Conservation (phyloP, 2,797 vertebrate species). For the Oryzias dopingdopingensis region DNA sequence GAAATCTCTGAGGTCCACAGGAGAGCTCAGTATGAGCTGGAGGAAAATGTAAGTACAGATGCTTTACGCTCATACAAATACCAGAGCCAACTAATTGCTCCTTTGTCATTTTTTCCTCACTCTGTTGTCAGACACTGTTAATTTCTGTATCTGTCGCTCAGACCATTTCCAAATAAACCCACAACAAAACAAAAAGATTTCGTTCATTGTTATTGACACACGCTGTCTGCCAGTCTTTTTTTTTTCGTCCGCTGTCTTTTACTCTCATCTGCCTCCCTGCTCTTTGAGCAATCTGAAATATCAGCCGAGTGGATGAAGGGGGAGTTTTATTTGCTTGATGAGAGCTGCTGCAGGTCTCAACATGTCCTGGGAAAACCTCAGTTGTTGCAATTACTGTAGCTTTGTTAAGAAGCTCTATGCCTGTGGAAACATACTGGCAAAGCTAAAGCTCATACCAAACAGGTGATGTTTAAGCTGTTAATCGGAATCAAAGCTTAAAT, state of each 20-base stretch:
- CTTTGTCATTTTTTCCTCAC: slow-evolving; percentile 10
- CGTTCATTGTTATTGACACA: slow-evolving; percentile 6
- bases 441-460: too few species aligned
- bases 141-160: slow-evolving; percentile 32
- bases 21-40: slow-evolving; percentile 88
- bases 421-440: not conserved
- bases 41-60: slow-evolving; percentile 87
- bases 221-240: slow-evolving; percentile 4
- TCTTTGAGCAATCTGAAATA: not conserved
- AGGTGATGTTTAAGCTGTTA: too few species aligned
- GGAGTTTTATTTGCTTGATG: slow-evolving; percentile 25
- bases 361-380: slow-evolving; percentile 48
- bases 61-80: slow-evolving; percentile 11
- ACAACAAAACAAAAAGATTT: not conserved
- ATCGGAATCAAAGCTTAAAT: too few species aligned
- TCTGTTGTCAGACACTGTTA: slow-evolving; percentile 5
- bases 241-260: not conserved
- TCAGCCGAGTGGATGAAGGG: slow-evolving; percentile 8
- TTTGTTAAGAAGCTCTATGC: slow-evolving; percentile 7
- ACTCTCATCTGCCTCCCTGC: slow-evolving; percentile 9
- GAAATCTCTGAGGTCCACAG: slow-evolving; percentile 93
- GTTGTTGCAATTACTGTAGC: slow-evolving; percentile 32
- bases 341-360: slow-evolving; percentile 51
- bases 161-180: slow-evolving; percentile 3
- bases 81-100: slow-evolving; percentile 7